Conservation (phyloP, 2,797 vertebrate genomes). For the Streptopelia turtur region DNA sequence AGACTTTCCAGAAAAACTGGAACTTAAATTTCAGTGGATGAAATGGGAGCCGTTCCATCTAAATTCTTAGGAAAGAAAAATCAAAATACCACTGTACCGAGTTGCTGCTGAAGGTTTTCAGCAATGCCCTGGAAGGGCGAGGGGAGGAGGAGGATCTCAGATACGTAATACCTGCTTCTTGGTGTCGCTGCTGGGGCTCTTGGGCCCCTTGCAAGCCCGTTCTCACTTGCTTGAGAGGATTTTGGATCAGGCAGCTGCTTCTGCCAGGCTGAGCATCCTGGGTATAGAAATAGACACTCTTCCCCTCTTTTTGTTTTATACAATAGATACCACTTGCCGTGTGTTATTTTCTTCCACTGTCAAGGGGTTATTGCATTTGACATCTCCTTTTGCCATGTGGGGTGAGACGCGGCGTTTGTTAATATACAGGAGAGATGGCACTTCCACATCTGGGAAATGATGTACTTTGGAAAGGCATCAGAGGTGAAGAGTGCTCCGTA, state of each 20-base stretch:
- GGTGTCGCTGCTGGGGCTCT: neutral
- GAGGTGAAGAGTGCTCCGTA: constrained; percentile 1
- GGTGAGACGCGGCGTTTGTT: constrained; percentile 10
- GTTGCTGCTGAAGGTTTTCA: neutral
- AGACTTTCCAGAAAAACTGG: neutral
- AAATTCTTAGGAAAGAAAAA: neutral
- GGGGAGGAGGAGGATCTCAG: neutral
- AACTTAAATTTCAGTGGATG: neutral
- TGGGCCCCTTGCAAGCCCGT: neutral
- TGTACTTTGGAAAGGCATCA: constrained; percentile 17
- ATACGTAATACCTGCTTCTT: neutral
- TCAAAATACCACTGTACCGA: fast-evolving
- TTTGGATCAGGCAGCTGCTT: neutral
- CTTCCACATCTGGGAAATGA: neutral
- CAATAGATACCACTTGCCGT: neutral
- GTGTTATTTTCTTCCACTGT: neutral
- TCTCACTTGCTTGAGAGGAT: neutral
- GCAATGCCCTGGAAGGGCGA: neutral
- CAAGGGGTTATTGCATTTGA: constrained; percentile 24
- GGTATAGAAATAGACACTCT: fast-evolving
- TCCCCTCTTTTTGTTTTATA: neutral
- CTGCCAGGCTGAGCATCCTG: neutral
- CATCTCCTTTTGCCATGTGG: neutral
- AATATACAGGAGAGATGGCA: neutral
- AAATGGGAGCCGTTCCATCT: neutral